phyloP scores from a whole-genome alignment of 2,113 vertebrate species.

The Ptilorrhoa leucosticta region DNA sequence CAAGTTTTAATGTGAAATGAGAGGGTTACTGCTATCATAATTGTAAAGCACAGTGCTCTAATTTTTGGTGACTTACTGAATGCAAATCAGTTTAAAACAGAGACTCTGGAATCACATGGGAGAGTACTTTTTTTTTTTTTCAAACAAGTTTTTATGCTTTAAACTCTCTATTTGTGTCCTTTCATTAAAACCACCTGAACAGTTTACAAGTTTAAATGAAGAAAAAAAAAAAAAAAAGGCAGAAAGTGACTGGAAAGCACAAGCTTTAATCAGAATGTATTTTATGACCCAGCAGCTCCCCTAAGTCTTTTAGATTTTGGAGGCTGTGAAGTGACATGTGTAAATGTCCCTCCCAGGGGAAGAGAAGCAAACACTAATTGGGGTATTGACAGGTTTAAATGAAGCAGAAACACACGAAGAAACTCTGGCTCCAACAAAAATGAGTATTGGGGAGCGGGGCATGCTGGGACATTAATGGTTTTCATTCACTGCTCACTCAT shows the following conservation, averaged over 20 bases:
- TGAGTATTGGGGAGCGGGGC: background rate
- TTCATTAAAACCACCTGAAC: background rate
- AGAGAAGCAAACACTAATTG: conserved; percentile 71
- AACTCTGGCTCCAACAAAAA: conserved; percentile 5
- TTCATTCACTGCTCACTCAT: conserved; percentile 66
- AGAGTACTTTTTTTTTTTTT: background rate
- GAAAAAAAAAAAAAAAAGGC: background rate
- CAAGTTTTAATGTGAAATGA: conserved; percentile 32
- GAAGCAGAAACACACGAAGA: conserved; percentile 75
- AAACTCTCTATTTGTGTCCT: background rate
- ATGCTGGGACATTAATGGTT: conserved; percentile 52
- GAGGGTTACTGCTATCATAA: background rate
- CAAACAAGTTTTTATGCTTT: background rate
- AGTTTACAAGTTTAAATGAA: background rate
- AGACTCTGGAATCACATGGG: background rate
- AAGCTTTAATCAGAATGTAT: conserved; percentile 5
- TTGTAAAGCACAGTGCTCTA: background rate
- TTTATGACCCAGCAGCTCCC: conserved; percentile 20
- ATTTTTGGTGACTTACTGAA: conserved; percentile 12
- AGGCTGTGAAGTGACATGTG: conserved; percentile 56
- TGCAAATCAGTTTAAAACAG: background rate
- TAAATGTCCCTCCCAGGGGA: conserved; percentile 63
- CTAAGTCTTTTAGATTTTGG: conserved; percentile 14
- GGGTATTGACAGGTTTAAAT: conserved; percentile 78
- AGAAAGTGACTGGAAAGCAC: background rate